Percentiles rank a stretch among this genome's conserved stretches.
Evolutionary conservation across 2,113 vertebrate species (phyloP).

Genomic region (Oryctolagus cuniculus): mOryCun1.1 NC_091438.1:87500001-87500500

Average conservation of each 20-base stretch:
- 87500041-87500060: conserved; percentile 6
- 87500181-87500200: background rate
- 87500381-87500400: background rate
- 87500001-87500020: background rate
- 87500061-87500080: conserved; percentile 23
- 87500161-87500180: background rate
- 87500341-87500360: conserved; percentile 16
- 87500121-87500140: background rate
- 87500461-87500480: conserved; percentile 63
- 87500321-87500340: background rate
- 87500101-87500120: conserved; percentile 29
- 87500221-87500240: background rate
- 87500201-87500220: background rate
- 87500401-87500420: background rate
- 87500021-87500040: background rate
- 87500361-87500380: background rate
- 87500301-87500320: background rate
- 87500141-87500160: background rate
- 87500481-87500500: conserved; percentile 58
- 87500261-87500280: background rate
- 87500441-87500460: conserved; percentile 47
- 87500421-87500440: conserved; percentile 27
- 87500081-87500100: conserved; percentile 30
- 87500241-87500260: background rate
- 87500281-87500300: background rate